Base-by-base conservation (phyloP, 2,797 vertebrate genomes). In the Macropodus opercularis region DNA sequence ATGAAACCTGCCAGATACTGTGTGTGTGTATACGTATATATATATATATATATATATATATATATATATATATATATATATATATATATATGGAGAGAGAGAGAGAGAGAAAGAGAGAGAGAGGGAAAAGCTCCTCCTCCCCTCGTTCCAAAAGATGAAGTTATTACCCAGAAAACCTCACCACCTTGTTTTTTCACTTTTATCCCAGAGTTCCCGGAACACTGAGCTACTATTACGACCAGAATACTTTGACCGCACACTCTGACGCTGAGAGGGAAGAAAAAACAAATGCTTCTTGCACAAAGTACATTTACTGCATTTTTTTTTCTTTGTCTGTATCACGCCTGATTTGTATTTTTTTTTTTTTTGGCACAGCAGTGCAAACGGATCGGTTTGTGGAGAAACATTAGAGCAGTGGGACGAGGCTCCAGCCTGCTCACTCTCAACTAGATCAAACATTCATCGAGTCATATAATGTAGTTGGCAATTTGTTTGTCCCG, bases 121-220 rank as follows among this genome's bases (percentile, higher is more conserved):
- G 59, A 70, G 54, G 63, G 63, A 80, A 60, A 75, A 12, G 52
- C 77, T 75, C 72, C 74, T 87, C 68, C 69, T 57, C 68, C 69
- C 54, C 57, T 27, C 54, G 69, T 41, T 62, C 61, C 76, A 74
- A 87, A 78, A 81, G 82, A 89, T 90, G 84, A 76, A 89, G 82
- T 90, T 90, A 87, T 87, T 89, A 90, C 83, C 75, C 86, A 82
- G 76, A 88, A 87, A 91, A 89, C 85, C 86, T 85, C 84, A 84
- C 74, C 39, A 32, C 80, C 60, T 72, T 77, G 42, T 80, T 78
- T 86, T 86, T 86, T 79, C 57, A 80, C 66, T 77, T 84, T 82
- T 64, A 78, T 81, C 66, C 84, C 10, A 11, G 77, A 85, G 72
- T 90, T 92, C 88, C 88, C 85, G 85, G 88, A 91, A 92, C 79